Conservation (phyloP, 2,888 invertebrate genomes). For the Leuctra nigra region DNA sequence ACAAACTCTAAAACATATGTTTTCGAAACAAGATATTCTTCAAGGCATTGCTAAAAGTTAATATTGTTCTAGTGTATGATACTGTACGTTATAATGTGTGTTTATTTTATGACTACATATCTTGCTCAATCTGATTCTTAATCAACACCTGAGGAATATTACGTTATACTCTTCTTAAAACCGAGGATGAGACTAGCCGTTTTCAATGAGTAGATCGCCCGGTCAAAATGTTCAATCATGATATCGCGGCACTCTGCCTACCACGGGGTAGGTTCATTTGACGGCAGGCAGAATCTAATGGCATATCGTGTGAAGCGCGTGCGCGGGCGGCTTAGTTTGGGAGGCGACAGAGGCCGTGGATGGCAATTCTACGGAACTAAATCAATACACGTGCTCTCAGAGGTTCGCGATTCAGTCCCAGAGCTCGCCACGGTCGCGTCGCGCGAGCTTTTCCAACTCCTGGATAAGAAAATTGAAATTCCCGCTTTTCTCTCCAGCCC, state of each 20-base stretch:
- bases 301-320: not conserved
- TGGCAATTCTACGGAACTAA: not conserved
- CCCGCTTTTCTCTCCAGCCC: conserved; percentile 1
- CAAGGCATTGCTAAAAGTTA: no score
- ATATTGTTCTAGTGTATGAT: no score
- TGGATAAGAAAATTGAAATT: conserved; percentile 15
- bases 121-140: conserved; percentile 30
- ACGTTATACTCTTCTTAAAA: conserved; percentile 9
- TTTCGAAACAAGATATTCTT: no score
- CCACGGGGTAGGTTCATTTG: not conserved
- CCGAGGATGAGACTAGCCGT: no score
- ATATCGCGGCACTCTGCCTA: no score
- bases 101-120: conserved; percentile 30
- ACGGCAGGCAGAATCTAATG: not conserved
- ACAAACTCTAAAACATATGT: no score
- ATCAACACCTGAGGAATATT: conserved; percentile 25
- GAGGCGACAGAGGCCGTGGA: conserved; percentile 3
- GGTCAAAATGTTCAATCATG: not conserved
- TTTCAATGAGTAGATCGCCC: not conserved
- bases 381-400: not conserved
- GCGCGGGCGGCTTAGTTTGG: not conserved
- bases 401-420: not conserved
- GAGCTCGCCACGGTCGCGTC: not conserved
- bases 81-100: conserved; percentile 20
- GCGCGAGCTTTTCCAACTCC: conserved; percentile 6